phyloP scores from a whole-genome alignment of 1,140 invertebrate genomes.

The Drosophila mauritiana region DNA sequence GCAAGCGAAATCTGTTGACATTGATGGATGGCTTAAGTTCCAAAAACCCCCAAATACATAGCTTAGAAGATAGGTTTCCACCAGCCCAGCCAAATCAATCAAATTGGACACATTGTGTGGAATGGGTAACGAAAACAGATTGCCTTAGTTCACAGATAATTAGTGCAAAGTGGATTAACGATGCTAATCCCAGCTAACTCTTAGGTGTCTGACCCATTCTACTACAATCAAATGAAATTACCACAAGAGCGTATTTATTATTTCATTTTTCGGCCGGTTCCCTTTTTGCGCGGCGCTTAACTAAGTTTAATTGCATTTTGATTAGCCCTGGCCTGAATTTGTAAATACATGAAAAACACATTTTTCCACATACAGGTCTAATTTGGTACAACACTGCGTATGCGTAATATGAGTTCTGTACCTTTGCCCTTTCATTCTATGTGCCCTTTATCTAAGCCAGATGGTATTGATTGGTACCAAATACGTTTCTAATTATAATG shows the following conservation, averaged over 20 bases:
- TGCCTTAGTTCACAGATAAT: constrained; percentile 30
- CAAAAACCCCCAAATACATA: constrained; percentile 1
- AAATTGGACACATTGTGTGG: constrained; percentile 25
- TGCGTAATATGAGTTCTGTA: constrained; percentile 40
- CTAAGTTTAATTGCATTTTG: constrained; percentile 29
- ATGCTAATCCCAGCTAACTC: constrained; percentile 29
- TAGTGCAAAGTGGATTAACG: constrained; percentile 43
- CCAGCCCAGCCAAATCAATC: constrained; percentile 26
- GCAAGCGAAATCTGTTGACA: constrained; percentile 20
- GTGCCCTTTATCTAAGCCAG: neutral
- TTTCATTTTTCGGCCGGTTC: constrained; percentile 8
- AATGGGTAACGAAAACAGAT: constrained; percentile 23
- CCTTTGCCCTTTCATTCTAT: neutral
- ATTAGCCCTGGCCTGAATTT: constrained; percentile 12
- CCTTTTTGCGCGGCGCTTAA: neutral
- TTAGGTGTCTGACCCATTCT: constrained; percentile 13
- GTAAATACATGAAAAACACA: constrained; percentile 20
- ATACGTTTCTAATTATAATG: constrained; percentile 29
- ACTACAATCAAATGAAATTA: constrained; percentile 10
- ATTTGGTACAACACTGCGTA: constrained; percentile 33
- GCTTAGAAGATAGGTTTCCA: constrained; percentile 23
- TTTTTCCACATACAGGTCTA: constrained; percentile 1
- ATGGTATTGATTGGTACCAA: constrained; percentile 17
- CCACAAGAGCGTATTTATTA: constrained; percentile 16
- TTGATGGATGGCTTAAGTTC: constrained; percentile 39